phyloP scores from a whole-genome alignment of 2,888 invertebrate species.

The Hemaris fuciformis region DNA sequence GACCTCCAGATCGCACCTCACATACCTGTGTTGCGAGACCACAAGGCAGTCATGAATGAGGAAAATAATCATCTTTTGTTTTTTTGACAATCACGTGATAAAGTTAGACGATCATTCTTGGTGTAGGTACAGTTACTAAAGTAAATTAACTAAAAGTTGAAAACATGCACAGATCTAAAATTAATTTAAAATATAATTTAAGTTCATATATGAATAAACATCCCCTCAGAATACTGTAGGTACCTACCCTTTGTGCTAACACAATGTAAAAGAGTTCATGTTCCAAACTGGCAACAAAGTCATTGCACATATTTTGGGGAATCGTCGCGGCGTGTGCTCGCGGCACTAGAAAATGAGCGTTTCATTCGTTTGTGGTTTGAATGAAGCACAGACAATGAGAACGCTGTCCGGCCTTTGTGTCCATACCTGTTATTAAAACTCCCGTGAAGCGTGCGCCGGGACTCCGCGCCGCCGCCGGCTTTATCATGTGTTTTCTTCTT shows the following conservation, averaged over 20 bases:
- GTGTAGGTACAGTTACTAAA: no score
- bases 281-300: constrained; percentile 29
- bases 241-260: background rate
- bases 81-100: no score
- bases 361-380: constrained; percentile 43
- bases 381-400: constrained; percentile 39
- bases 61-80: no score
- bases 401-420: constrained; percentile 49
- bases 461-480: constrained; percentile 2
- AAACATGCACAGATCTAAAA: no score
- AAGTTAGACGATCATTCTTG: no score
- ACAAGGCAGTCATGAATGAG: no score
- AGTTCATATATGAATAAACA: no score
- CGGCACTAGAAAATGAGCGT: constrained; percentile 42
- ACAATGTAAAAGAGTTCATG: background rate
- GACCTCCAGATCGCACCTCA: no score
- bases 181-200: no score
- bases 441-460: constrained; percentile 30
- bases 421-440: constrained; percentile 65
- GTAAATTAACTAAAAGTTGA: no score
- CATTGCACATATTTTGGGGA: constrained; percentile 41
- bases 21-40: no score
- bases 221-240: no score
- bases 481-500: constrained; percentile 20
- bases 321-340: constrained; percentile 21